Conservation (phyloP, 2,797 vertebrate genomes). For the Coilia nasus region DNA sequence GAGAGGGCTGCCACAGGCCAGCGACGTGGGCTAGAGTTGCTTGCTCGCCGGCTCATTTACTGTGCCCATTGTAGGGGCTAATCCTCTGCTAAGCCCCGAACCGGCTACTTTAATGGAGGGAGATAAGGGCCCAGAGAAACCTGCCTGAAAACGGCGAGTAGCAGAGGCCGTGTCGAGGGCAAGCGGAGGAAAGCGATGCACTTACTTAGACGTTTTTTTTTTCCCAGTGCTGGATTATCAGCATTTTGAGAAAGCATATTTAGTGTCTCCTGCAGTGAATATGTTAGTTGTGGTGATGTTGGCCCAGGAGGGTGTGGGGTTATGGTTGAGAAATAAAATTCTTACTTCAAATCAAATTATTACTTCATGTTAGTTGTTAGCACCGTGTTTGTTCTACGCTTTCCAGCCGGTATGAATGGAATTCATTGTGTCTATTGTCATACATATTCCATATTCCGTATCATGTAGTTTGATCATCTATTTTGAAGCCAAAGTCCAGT, state of each 20-base stretch:
- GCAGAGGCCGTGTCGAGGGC: neutral
- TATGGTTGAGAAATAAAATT: no score
- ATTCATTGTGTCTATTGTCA: no score
- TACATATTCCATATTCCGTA: no score
- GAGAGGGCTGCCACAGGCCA: neutral
- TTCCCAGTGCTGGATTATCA: neutral
- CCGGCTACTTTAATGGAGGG: slow-evolving; percentile 16
- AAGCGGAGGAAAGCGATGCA: neutral
- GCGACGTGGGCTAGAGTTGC: neutral
- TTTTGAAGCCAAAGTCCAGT: no score
- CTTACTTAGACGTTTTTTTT: neutral
- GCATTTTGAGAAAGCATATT: neutral
- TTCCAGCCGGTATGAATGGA: no score
- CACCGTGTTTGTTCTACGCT: no score
- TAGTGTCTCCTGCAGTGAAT: no score
- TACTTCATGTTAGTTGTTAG: no score
- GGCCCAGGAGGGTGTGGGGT: no score
- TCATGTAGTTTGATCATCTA: no score
- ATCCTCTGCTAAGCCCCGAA: neutral
- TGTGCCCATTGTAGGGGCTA: neutral
- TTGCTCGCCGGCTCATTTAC: slow-evolving; percentile 14
- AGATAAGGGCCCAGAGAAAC: slow-evolving; percentile 15
- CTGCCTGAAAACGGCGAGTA: neutral
- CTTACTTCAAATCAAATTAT: no score
- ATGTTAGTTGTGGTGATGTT: no score